Conservation (phyloP, 2,888 invertebrate genomes). For the Pecten maximus region DNA sequence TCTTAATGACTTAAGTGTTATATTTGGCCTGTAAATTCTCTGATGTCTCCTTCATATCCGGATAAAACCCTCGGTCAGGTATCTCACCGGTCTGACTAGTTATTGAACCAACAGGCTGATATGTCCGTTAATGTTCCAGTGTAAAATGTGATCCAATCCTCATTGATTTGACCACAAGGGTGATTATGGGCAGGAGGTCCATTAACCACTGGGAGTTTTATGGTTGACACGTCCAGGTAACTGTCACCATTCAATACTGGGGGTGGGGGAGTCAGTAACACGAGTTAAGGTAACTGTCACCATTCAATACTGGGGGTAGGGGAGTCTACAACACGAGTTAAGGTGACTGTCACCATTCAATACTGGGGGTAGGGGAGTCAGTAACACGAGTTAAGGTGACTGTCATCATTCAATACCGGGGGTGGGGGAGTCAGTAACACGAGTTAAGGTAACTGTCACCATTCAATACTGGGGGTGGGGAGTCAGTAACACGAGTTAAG, state of each 20-base stretch:
- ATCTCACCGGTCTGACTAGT: neutral
- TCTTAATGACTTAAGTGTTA: neutral
- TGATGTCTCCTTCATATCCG: neutral
- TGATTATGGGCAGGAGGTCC: neutral
- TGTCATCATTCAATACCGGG: no score
- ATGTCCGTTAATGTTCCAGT: neutral
- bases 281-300: no score
- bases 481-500: no score
- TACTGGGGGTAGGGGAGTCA: no score
- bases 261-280: neutral
- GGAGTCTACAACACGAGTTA: no score
- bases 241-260: neutral
- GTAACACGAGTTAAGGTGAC: no score
- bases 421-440: no score
- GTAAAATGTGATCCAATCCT: neutral
- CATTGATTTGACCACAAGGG: neutral
- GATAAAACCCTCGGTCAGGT: neutral
- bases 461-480: no score
- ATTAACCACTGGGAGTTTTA: neutral
- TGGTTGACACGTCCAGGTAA: neutral
- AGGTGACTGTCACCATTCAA: no score
- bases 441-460: no score
- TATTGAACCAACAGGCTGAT: slow-evolving; percentile 3
- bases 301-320: no score
- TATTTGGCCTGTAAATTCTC: neutral